Evolutionary conservation across 2,888 invertebrate genomes (phyloP), one percentile per base, ranked within the genome.

Genomic region (Xestia rhomboidea): DNA sequence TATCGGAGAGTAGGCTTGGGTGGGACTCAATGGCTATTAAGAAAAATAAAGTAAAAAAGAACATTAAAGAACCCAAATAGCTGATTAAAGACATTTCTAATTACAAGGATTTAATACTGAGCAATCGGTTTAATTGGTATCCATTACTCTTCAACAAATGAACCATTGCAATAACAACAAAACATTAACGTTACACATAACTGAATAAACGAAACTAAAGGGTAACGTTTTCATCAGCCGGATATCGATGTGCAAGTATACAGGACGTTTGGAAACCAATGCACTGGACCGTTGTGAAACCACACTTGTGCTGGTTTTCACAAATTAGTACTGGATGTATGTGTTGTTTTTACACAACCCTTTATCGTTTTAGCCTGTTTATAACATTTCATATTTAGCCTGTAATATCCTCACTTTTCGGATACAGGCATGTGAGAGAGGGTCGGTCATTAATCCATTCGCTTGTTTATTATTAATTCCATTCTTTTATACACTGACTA

Each of bases 191-290:
- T 88, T 81, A 83, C 88, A 83, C 78, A 76, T 81, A 77, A 81
- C 41, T 86, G 77, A 83, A 76, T 81, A 76, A 77, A 64, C 51
- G 64, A 74, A 74, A 72, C 38, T 69, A 77, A 74, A 85, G 63
- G 77, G 68, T 51, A 72, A 72, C 15, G 66, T 78, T 87, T 87
- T 68, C 69, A 69, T 68, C 75, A 82, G 44, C 86, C 82, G 87
- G 87, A 87, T 44, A 68, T 73, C 38, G 68, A n/a, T 72, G 64
- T 68, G 88, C 79, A 88, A 86, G 77, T 69, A 18, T 27, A 34
- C 64, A 84, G 87, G 88, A 88, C 77, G 71, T 87, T 82, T 78
- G 49, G 76, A 84, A 84, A 87, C 72, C n/a, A 15, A 73, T 69
- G 76, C 63, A 69, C 57, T 51, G 77, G 60, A 54, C 34, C 77